These are phyloP conservation scores for Semicossyphus pulcher DNA, from an alignment of 2,113 vertebrate species.

Conservation along the genomic window DNA sequence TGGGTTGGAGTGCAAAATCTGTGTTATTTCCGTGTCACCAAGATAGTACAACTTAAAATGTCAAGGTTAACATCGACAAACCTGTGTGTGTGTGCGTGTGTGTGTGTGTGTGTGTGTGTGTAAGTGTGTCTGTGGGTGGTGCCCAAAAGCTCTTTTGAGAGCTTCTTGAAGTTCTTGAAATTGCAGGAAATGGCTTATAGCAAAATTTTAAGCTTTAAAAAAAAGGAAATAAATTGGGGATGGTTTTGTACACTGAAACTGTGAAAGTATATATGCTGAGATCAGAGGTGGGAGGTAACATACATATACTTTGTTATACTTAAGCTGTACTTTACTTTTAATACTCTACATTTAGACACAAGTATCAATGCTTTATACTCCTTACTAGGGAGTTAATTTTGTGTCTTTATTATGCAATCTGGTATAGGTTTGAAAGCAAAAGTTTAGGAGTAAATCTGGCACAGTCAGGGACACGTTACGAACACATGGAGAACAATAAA, in stretches of 20 bases:
- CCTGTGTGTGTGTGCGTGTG: slow-evolving; percentile 9
- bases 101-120: background rate
- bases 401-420: too few relatives aligned
- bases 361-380: too few relatives aligned
- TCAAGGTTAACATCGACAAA: slow-evolving; percentile 9
- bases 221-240: background rate
- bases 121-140: background rate
- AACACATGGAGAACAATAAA: too few relatives aligned
- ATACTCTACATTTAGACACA: too few relatives aligned
- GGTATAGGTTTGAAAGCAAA: too few relatives aligned
- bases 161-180: background rate
- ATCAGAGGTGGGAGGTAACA: too few relatives aligned
- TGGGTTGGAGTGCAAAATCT: slow-evolving; percentile 8
- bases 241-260: background rate
- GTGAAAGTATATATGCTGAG: background rate
- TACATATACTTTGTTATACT: too few relatives aligned
- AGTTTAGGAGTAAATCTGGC: too few relatives aligned
- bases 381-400: too few relatives aligned
- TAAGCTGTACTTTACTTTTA: too few relatives aligned
- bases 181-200: slow-evolving; percentile 19
- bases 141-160: slow-evolving; percentile 2
- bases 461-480: too few relatives aligned
- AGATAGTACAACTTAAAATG: slow-evolving; percentile 19
- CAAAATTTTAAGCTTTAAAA: slow-evolving; percentile 22
- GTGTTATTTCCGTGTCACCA: slow-evolving; percentile 32